Percentiles rank a stretch among this genome's conserved stretches.
phyloP scores from a whole-genome alignment of 2,113 vertebrate genomes.

The Peromyscus californicus region DNA sequence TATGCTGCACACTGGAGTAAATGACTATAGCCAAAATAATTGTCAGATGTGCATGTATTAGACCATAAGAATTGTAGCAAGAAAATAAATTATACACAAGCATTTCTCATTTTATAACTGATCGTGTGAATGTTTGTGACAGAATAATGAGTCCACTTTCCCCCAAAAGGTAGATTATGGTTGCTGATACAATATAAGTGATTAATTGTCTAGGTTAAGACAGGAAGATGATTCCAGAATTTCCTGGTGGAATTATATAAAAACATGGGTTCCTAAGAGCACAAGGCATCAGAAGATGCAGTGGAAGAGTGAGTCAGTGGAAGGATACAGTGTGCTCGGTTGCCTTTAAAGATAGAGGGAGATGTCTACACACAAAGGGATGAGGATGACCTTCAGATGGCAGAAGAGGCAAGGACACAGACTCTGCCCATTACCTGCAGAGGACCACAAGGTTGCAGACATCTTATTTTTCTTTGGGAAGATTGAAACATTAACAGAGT shows the following conservation, averaged over 20 bases:
- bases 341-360: background rate
- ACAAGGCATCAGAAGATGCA: background rate
- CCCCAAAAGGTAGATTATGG: background rate
- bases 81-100: background rate
- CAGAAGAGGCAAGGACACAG: no score
- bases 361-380: no score
- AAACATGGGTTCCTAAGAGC: background rate
- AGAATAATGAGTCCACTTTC: background rate
- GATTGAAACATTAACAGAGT: background rate
- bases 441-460: background rate
- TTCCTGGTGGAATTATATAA: background rate
- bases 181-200: background rate
- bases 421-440: background rate
- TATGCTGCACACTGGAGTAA: background rate
- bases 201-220: background rate
- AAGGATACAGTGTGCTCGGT: background rate
- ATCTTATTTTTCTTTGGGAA: background rate
- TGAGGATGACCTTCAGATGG: rapidly evolving
- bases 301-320: background rate
- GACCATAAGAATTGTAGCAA: background rate
- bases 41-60: conserved; percentile 28
- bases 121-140: background rate
- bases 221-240: background rate
- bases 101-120: background rate
- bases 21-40: background rate